Conservation (phyloP, 2,888 invertebrate genomes). For the Dynastes hyllus region DNA sequence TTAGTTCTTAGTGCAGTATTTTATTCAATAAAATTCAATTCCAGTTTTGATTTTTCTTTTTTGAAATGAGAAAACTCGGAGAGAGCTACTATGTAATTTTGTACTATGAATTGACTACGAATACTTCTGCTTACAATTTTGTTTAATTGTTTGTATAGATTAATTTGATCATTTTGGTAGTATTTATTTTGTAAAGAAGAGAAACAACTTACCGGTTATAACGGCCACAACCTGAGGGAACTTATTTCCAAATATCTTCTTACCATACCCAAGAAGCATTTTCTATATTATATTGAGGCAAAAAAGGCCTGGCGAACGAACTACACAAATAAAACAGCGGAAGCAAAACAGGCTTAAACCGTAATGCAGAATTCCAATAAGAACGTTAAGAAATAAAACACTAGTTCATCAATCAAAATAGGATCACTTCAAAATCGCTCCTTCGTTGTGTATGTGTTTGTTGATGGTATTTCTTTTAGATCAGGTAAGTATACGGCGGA, state of each 20-base stretch:
- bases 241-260: constrained; percentile 63
- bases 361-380: not conserved
- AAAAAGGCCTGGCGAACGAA: constrained; percentile 1
- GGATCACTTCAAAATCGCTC: not conserved
- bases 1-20: no score
- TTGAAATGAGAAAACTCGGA: not conserved
- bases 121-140: no score
- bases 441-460: not conserved
- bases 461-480: not conserved
- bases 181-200: no score
- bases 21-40: not conserved
- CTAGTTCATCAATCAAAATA: not conserved
- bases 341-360: not conserved
- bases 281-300: not conserved
- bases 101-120: not conserved
- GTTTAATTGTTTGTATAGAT: no score
- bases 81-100: not conserved
- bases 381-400: not conserved
- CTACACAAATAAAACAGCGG: constrained; percentile 1
- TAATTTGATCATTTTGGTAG: no score
- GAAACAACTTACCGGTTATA: constrained; percentile 63
- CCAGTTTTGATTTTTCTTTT: not conserved
- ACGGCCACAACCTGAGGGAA: constrained; percentile 66
- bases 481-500: not conserved
- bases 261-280: constrained; percentile 32